These are phyloP conservation scores for Centrocercus urophasianus DNA, from an alignment of 2,113 vertebrate genomes.

Conservation along the genomic window DNA sequence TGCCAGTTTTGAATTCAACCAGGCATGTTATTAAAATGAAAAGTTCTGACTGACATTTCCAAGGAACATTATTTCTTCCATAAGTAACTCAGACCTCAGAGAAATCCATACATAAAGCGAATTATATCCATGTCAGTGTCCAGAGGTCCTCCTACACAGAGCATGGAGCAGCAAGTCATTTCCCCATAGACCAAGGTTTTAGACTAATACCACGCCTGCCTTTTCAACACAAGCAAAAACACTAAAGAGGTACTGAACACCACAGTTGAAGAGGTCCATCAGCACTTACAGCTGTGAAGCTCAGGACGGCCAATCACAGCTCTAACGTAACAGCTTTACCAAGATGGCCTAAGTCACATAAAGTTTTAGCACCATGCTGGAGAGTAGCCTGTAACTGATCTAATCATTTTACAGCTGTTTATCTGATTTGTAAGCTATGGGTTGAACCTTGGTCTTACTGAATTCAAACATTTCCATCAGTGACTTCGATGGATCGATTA, in stretches of 20 bases:
- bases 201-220: background rate
- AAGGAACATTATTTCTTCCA: conserved; percentile 6
- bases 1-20: conserved; percentile 51
- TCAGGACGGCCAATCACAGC: background rate
- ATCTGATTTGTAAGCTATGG: background rate
- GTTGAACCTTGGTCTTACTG: background rate
- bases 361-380: background rate
- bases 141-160: background rate
- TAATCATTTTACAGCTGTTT: background rate
- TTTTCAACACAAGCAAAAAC: background rate
- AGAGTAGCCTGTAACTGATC: background rate
- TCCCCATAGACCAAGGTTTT: background rate
- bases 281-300: background rate
- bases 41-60: conserved; percentile 58
- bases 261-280: background rate
- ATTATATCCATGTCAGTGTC: background rate
- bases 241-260: background rate
- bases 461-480: background rate
- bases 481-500: background rate
- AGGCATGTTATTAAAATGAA: conserved; percentile 69
- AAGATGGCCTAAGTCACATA: background rate
- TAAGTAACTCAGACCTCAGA: conserved; percentile 2
- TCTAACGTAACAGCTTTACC: background rate
- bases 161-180: background rate
- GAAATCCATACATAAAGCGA: conserved; percentile 17